Conservation (phyloP, 2,888 invertebrate genomes). For the Lithophane semibrunnea region DNA sequence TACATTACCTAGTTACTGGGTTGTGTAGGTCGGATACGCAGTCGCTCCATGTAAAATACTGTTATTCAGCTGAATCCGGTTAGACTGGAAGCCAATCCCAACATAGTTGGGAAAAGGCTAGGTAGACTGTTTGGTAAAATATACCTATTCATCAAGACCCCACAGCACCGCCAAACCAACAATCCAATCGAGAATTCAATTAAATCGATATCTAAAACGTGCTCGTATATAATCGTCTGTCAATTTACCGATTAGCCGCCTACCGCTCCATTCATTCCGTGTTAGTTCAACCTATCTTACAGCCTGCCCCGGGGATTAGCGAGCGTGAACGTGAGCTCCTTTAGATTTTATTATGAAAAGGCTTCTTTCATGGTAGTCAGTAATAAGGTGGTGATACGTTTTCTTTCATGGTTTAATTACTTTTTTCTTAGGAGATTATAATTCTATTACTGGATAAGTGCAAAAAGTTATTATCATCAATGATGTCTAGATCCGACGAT, state of each 20-base stretch:
- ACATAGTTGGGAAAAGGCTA: too few species aligned
- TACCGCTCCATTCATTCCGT: constrained; percentile 30
- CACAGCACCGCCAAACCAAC: not conserved
- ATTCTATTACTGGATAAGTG: too few species aligned
- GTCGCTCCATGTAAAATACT: too few species aligned
- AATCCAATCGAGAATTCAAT: constrained; percentile 8
- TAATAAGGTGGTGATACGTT: constrained; percentile 9
- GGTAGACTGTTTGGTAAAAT: too few species aligned
- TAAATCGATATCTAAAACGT: constrained; percentile 22
- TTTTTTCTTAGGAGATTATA: not conserved
- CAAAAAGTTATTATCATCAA: too few species aligned
- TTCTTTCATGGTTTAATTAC: constrained; percentile 31
- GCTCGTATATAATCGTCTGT: constrained; percentile 43
- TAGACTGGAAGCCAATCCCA: too few species aligned
- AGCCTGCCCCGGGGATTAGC: constrained; percentile 31
- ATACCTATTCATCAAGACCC: not conserved
- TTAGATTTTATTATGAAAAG: constrained; percentile 31
- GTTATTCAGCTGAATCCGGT: too few species aligned
- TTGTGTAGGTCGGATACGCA: too few species aligned
- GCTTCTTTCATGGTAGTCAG: constrained; percentile 14
- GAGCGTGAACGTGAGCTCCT: not conserved
- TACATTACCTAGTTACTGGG: too few species aligned
- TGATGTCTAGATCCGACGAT: too few species aligned
- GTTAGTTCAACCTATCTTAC: constrained; percentile 28
- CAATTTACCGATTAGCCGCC: constrained; percentile 35